Evolutionary conservation across 2,113 vertebrate genomes (phyloP).

Genomic region (Marcusenius ussheri): DNA sequence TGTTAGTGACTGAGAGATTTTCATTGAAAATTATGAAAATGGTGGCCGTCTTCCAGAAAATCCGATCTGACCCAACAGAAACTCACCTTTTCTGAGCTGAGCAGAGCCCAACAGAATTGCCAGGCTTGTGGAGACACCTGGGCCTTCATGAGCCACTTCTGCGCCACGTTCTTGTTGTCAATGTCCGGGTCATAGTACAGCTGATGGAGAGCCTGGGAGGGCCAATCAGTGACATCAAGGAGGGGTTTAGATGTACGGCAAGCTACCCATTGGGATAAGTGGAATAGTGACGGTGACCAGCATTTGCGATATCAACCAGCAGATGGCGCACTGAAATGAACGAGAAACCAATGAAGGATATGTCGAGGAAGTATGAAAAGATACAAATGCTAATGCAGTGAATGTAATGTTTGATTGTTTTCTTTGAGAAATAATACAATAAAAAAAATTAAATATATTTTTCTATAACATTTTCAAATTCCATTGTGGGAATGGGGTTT

Average conservation of each 20-base stretch:
- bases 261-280: background rate
- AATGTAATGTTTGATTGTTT: background rate
- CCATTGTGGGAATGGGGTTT: background rate
- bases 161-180: slow-evolving; percentile 98
- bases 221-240: background rate
- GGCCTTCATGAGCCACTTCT: slow-evolving; percentile 99
- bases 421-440: background rate
- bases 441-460: background rate
- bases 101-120: slow-evolving; percentile 96
- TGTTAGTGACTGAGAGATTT: no score
- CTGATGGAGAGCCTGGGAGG: slow-evolving; percentile 84
- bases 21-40: background rate
- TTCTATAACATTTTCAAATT: background rate
- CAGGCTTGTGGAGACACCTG: slow-evolving; percentile 96
- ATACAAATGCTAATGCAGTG: background rate
- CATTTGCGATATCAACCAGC: background rate
- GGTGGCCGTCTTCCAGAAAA: background rate
- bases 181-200: slow-evolving; percentile 98
- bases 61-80: background rate
- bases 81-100: slow-evolving; percentile 81
- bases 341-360: background rate
- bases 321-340: background rate
- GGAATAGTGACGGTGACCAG: background rate
- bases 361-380: background rate
- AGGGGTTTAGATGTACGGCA: background rate